Evolutionary conservation across 2,113 vertebrate genomes (phyloP), one percentile per base, ranked within the genome.

Genomic region (Passer montanus): DNA sequence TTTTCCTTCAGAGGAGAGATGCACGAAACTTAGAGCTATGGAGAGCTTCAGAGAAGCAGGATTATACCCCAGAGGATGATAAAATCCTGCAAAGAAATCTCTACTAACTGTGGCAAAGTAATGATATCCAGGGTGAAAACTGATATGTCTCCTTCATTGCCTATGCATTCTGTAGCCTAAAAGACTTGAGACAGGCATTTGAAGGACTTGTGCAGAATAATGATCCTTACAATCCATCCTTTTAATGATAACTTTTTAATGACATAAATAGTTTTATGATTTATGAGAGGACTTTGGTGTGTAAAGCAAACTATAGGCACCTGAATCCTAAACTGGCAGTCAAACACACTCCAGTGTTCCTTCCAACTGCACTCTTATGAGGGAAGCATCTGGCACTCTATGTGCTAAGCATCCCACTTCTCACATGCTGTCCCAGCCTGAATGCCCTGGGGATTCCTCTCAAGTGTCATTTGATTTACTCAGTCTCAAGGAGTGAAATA

Each of bases 91-190:
- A 72, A 55, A 82, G 7, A 18, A 46, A 83, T 62, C 13, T 79
- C 19, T 69, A 9, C 8, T n/a, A 63, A 44, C n/a, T 2, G 2
- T 15, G 0, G 0, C 3, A 86, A 64, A 73, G 13, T 86, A 44
- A 63, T 44, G 39, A 39, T 39, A 44, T 30, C 31, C 6, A 9
- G 31, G 9, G 31, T 53, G 19, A 56, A 83, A 82, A n/a, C 0
- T 37, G 22, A 9, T 60, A 56, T 39, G 7, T 60, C 44, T 53
- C 19, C 46, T 79, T 92, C 37, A 31, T 26, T 74, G 17, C 15
- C 22, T 68, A 6, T 52, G 10, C 44, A 64, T 41, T 30, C 30
- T 77, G 8, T 9, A 86, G 35, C 27, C 35, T 50, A 22, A 63
- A 76, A 44, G 49, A 62, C 6, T 14, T 56, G 39, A n/a, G 37